Evolutionary conservation across 2,113 vertebrate species (phyloP).

Genomic region (Uria aalge): DNA sequence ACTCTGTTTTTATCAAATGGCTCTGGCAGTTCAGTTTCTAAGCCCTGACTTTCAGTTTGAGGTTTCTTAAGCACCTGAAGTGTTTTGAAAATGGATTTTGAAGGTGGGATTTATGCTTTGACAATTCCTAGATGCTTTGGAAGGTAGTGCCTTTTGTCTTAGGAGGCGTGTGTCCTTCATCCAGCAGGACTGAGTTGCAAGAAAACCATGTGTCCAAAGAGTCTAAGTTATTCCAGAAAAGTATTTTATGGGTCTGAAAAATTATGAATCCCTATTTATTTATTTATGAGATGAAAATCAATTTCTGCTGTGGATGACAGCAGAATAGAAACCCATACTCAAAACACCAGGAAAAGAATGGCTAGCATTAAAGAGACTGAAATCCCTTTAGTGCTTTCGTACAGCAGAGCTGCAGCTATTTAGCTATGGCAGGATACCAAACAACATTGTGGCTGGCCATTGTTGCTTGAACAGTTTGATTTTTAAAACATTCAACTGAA

Average conservation of each 20-base stretch:
- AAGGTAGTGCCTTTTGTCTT: neutral
- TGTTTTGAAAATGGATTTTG: neutral
- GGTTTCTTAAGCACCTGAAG: neutral
- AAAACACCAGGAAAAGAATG: slow-evolving; percentile 35
- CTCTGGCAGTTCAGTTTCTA: neutral
- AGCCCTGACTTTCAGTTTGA: neutral
- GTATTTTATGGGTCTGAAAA: neutral
- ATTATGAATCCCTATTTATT: slow-evolving; percentile 30
- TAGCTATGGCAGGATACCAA: slow-evolving; percentile 48
- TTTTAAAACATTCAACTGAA: slow-evolving; percentile 60
- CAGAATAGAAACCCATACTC: slow-evolving; percentile 4
- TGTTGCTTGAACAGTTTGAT: slow-evolving; percentile 66
- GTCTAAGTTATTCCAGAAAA: slow-evolving; percentile 4
- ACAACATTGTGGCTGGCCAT: slow-evolving; percentile 56
- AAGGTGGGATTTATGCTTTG: neutral
- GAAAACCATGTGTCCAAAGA: neutral
- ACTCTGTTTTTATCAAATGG: neutral
- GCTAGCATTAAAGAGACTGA: slow-evolving; percentile 31
- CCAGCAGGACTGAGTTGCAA: neutral
- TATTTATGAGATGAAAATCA: slow-evolving; percentile 38
- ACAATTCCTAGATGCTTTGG: neutral
- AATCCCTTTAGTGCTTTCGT: neutral
- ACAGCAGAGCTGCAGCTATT: slow-evolving; percentile 49
- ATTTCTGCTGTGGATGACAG: slow-evolving; percentile 30
- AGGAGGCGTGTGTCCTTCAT: neutral